Base-by-base conservation (phyloP, 2,888 invertebrate species). In the Pegoplata infirma region DNA sequence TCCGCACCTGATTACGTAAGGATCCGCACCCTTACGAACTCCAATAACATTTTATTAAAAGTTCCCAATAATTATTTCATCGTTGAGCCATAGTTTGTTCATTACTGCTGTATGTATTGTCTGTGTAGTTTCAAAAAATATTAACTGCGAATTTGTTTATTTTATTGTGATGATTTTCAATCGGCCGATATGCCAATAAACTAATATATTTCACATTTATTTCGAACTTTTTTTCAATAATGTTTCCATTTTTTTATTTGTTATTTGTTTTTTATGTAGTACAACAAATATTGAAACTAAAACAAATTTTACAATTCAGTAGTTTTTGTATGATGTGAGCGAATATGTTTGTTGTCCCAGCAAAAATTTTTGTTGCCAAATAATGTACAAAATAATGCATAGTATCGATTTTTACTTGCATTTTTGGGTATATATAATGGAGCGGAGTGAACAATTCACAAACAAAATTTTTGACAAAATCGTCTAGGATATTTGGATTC, bases 81-180 rank as follows among this genome's bases (percentile, higher is more conserved):
- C n/a, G n/a, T 14, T 51, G 64, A 3, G 44, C 49, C 67, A 6
- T 12, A 14, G 12, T 16, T 67, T 72, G 56, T 44, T 5, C 56
- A 36, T n/a, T 36, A 7, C 36, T n/a, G 12, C 7, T 32, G n/a
- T n/a, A 25, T 5, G 16, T 51, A 64, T n/a, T n/a, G 12, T 25
- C 83, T 86, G 84, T 80, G 73, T 77, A 72, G 80, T 83, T 71
- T 82, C 80, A 86, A 82, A 63, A 40, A 81, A 82, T 84, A 85
- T 84, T 80, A 84, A 82, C 81, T 83, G 76, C 71, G 81, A 83
- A 84, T 81, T 77, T 77, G 81, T 83, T 83, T 84, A 82, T 83
- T 79, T 81, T 82, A 81, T 73, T 83, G 79, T 80, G 82, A 84
- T 83, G 71, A 79, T 72, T 79, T 79, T 67, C 51, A 72, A 71